Percentiles rank a stretch among this genome's conserved stretches.
phyloP scores from a whole-genome alignment of 2,797 vertebrate species.

The Periophthalmus magnuspinnatus region DNA sequence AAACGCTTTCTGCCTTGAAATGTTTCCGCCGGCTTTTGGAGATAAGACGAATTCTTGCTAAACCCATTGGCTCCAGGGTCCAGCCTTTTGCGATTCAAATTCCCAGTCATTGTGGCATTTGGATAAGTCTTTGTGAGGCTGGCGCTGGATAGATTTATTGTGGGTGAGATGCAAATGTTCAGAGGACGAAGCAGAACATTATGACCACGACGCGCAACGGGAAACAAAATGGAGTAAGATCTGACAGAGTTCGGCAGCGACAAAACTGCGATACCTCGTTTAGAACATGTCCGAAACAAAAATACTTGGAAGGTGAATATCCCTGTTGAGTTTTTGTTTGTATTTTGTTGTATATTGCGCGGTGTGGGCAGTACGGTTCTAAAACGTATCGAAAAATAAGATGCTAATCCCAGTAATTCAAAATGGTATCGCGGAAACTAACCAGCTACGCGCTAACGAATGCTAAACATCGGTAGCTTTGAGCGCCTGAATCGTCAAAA shows the following conservation, averaged over 20 bases:
- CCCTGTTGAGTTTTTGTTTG: too few species aligned
- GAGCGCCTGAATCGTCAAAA: too few species aligned
- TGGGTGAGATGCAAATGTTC: neutral
- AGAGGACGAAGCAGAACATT: neutral
- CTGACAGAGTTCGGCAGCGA: neutral
- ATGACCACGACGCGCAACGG: neutral
- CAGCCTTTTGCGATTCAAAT: neutral
- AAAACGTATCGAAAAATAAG: too few species aligned
- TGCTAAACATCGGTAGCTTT: too few species aligned
- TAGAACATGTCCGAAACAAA: too few species aligned
- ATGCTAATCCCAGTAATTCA: too few species aligned
- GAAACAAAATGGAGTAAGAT: neutral
- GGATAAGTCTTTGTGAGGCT: neutral
- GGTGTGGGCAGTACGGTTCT: too few species aligned
- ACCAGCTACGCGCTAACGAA: too few species aligned
- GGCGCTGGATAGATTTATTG: neutral
- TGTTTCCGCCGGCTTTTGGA: neutral
- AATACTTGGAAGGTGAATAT: too few species aligned
- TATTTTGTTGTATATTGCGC: too few species aligned
- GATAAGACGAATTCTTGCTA: neutral
- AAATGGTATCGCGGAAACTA: too few species aligned
- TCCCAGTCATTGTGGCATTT: neutral
- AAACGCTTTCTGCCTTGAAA: neutral
- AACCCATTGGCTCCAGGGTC: neutral
- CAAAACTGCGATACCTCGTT: too few species aligned